A percentile compares a stretch with the other conserved stretches of the same genome.
These are phyloP conservation scores for Melanocharis versteri DNA, from an alignment of 2,113 vertebrate genomes.

Conservation along the genomic window DNA sequence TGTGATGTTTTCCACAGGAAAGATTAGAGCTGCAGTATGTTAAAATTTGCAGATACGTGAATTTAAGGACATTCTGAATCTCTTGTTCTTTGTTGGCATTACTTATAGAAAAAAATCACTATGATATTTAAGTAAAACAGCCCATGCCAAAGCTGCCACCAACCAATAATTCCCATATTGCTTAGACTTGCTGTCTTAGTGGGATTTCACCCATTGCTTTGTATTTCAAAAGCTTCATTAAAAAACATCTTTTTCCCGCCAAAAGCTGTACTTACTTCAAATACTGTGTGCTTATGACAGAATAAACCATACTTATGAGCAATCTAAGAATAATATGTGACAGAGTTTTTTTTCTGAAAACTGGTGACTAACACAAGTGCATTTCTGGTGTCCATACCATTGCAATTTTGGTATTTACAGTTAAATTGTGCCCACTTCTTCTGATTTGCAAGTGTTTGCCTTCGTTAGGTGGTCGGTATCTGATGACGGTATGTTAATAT, in stretches of 20 bases:
- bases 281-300: background rate
- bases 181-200: background rate
- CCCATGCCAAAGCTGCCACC: background rate
- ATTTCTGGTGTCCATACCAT: background rate
- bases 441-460: background rate
- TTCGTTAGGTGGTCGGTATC: background rate
- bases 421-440: background rate
- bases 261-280: background rate
- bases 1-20: background rate
- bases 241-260: rapidly evolving
- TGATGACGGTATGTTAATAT: background rate
- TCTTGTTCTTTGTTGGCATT: background rate
- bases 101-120: background rate
- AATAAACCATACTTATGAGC: background rate
- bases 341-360: background rate
- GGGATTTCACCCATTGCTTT: background rate
- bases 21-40: background rate
- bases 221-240: background rate
- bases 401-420: background rate
- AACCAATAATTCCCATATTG: background rate
- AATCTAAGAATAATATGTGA: background rate
- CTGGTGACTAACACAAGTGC: background rate
- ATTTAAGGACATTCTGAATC: background rate
- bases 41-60: background rate
- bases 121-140: background rate